Base-by-base conservation (phyloP, 2,797 vertebrate genomes). In the Typhlichthys subterraneus region DNA sequence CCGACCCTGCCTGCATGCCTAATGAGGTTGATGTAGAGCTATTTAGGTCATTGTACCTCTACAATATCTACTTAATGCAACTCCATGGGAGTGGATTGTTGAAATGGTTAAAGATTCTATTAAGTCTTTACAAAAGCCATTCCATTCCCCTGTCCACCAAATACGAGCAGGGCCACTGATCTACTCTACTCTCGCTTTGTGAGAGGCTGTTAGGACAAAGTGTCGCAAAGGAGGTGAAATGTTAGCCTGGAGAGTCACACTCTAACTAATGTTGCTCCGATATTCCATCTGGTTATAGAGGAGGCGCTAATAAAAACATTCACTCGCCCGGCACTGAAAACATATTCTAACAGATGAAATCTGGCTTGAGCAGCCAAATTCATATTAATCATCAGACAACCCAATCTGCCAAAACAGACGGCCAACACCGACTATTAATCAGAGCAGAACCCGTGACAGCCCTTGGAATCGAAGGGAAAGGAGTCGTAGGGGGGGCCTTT, bases 21-120 rank as follows among this genome's bases (percentile, higher is more conserved):
- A 95, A 95, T 95, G 95, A 96, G 94, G 93, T 96, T 95, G 95
- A 96, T 97, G 95, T 96, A 92, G 88, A 94, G 94, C 95, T 95
- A 94, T 97, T 98, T 96, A 96, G 93, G 90, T 94, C 95, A 96
- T 96, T 96, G 96, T 98, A 93, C 94, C 93, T 91, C 92, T 91
- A 94, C 95, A 96, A 95, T 96, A 97, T 97, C 95, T 95, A 94
- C 96, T 98, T 97, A 98, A 97, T 94, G 94, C 96, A 96, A 93
- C 93, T 97, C 96, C 95, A 94, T 95, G 93, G 95, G 93, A 92
- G 93, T 88, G 94, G 94, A 96, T 95, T 97, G 96, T 98, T 94
- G 92, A 92, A 93, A 84, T 94, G 94, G 93, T 97, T 97, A 96
- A 97, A 95, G 94, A 94, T 96, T 97, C 96, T 96, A 95, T 97